Evolutionary conservation across 2,888 invertebrate genomes (phyloP), one percentile per base, ranked within the genome.

Genomic region (Drosophila koepferae): DNA sequence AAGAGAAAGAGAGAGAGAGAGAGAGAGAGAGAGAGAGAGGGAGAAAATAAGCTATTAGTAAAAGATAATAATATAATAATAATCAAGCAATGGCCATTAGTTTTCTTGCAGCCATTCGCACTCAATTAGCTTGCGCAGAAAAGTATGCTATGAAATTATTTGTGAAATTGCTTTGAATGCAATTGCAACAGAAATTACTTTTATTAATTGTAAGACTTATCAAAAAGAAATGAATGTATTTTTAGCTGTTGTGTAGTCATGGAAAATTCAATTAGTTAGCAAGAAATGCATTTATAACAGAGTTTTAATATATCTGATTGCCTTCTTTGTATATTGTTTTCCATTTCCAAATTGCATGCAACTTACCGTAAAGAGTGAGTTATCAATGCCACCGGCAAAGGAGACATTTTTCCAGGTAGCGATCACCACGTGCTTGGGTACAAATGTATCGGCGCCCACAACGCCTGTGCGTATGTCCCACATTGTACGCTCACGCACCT

Each of bases 401-500:
- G 98, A 97, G 93, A 99, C 96, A 93, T 99, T 99, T 93, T 97
- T 98, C 99, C 99, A 99, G 0, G 99, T 99, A 63, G 97, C 95
- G 72, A 98, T 97, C 68, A 97, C 94, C 4, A 96, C 97, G 91
- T 98, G 98, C 91, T 98, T 98, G 0, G 99, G 98, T 79, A 96
- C 95, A 93, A 99, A 99, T 3, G 96, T 96, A 49, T 97, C 97
- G 0, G 98, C 96, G 0, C 99, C 99, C 34, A 98, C 97, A 28
- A 99, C 97, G 12, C 98, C 98, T 82, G 97, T 95, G 53, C 97
- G 95, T 68, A 98, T 96, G 91, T 98, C 98, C 97, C 98, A 97
- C 85, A 95, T 97, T 2, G 97, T 89, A 61, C 98, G 94, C 92
- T 98, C 97, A 48, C 97, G 94, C 93, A 98, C 95, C 93, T 98